phyloP scores from a whole-genome alignment of 2,888 invertebrate species.

The Sinelater perroti region DNA sequence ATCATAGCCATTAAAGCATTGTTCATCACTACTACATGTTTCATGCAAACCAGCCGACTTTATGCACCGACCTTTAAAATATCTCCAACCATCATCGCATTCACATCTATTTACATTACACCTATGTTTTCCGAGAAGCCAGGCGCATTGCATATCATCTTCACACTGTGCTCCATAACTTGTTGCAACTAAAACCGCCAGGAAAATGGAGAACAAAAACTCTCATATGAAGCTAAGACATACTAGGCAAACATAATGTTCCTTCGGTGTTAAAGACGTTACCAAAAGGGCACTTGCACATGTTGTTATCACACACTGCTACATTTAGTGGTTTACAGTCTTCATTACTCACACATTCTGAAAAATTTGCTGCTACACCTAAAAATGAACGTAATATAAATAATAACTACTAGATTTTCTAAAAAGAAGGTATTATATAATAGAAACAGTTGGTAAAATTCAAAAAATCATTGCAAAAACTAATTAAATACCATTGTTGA shows the following conservation, averaged over 20 bases:
- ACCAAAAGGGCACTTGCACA: constrained; percentile 36
- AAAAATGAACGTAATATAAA: too few relatives aligned
- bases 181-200: constrained; percentile 28
- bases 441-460: too few relatives aligned
- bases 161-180: constrained; percentile 34
- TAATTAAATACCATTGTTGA: too few relatives aligned
- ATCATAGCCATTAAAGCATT: constrained; percentile 44
- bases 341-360: constrained; percentile 24
- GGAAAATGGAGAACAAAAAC: constrained; percentile 1
- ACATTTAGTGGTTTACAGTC: constrained; percentile 23
- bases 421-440: too few relatives aligned
- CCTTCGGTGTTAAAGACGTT: constrained; percentile 26
- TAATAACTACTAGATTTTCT: too few relatives aligned
- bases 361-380: constrained; percentile 23
- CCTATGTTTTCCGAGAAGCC: constrained; percentile 30
- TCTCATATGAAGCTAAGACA: neutral
- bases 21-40: constrained; percentile 33
- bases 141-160: constrained; percentile 39
- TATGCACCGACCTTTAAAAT: constrained; percentile 38
- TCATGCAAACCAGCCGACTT: constrained; percentile 15
- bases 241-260: constrained; percentile 33
- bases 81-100: constrained; percentile 38
- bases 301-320: constrained; percentile 26
- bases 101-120: constrained; percentile 36
- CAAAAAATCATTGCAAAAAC: too few relatives aligned